These are phyloP conservation scores for Anarhynchus alexandrinus DNA, from an alignment of 2,113 vertebrate species.

Conservation along the genomic window DNA sequence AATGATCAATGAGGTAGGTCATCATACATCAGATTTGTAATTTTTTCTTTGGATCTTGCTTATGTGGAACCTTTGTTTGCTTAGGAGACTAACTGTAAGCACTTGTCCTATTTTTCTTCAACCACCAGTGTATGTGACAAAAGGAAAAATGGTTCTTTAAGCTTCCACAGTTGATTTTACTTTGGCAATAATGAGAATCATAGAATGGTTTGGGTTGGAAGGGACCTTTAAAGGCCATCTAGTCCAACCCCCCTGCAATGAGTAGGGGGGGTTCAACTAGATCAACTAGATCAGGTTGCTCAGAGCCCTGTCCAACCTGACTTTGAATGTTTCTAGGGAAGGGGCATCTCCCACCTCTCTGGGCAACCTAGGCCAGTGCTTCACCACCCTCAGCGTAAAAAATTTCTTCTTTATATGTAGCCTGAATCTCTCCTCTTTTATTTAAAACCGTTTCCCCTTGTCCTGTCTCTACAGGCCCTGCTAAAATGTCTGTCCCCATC, in stretches of 20 bases:
- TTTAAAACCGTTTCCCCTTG: background rate
- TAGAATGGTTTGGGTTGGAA: background rate
- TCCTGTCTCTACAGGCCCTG: background rate
- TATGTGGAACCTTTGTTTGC: background rate
- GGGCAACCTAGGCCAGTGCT: background rate
- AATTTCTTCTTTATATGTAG: background rate
- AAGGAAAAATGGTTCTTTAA: background rate
- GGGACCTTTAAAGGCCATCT: background rate
- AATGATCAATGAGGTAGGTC: slow-evolving; percentile 97
- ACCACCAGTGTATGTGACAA: background rate
- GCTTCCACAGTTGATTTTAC: background rate
- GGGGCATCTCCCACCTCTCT: background rate
- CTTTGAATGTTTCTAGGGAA: background rate
- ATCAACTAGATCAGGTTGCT: background rate
- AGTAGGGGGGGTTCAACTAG: too few species aligned
- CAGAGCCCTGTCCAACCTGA: accelerated
- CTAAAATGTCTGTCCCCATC: background rate
- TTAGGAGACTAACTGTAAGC: background rate
- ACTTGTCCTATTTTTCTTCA: background rate
- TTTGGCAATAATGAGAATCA: background rate
- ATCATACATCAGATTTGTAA: background rate
- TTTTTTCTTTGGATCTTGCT: background rate
- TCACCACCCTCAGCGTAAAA: background rate
- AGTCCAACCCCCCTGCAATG: background rate
- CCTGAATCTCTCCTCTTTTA: background rate